Percentiles rank a stretch among this genome's conserved stretches.
These are phyloP conservation scores for Neoarius graeffei DNA, from an alignment of 2,113 vertebrate genomes.

Conservation along the genomic window DNA sequence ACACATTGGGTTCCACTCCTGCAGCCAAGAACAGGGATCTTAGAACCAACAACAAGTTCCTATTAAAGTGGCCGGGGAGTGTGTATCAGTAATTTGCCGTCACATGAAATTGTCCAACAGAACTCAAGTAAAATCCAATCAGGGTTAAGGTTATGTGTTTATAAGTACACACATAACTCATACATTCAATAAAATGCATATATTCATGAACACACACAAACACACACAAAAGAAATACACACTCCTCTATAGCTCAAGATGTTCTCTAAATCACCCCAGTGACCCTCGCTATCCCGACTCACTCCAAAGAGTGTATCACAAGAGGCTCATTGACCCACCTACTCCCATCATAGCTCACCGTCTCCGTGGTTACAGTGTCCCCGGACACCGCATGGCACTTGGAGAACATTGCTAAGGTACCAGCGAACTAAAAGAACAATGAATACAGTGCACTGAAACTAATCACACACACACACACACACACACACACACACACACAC, in stretches of 20 bases:
- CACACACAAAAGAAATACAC: slow-evolving; percentile 7
- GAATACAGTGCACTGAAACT: slow-evolving; percentile 58
- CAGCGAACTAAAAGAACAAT: slow-evolving; percentile 40
- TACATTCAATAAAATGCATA: background rate
- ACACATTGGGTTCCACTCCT: no score
- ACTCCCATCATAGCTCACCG: slow-evolving; percentile 44
- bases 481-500: slow-evolving; percentile 48
- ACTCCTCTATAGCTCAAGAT: background rate
- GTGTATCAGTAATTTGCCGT: no score
- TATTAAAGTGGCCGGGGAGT: no score
- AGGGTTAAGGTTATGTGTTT: no score
- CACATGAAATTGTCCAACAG: no score
- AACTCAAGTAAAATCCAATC: no score
- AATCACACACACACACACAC: background rate
- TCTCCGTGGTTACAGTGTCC: slow-evolving; percentile 56
- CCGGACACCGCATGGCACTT: slow-evolving; percentile 47
- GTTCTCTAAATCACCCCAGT: slow-evolving; percentile 30
- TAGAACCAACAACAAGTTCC: no score
- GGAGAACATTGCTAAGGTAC: slow-evolving; percentile 39
- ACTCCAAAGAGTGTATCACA: slow-evolving; percentile 56
- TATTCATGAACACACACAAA: background rate
- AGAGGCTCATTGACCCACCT: slow-evolving; percentile 66
- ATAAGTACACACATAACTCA: no score
- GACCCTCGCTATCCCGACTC: slow-evolving; percentile 50
- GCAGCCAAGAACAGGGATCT: no score